Evolutionary conservation across 2,797 vertebrate genomes (phyloP), one percentile per base, ranked within the genome.

Genomic region (Erethizon dorsatum): DNA sequence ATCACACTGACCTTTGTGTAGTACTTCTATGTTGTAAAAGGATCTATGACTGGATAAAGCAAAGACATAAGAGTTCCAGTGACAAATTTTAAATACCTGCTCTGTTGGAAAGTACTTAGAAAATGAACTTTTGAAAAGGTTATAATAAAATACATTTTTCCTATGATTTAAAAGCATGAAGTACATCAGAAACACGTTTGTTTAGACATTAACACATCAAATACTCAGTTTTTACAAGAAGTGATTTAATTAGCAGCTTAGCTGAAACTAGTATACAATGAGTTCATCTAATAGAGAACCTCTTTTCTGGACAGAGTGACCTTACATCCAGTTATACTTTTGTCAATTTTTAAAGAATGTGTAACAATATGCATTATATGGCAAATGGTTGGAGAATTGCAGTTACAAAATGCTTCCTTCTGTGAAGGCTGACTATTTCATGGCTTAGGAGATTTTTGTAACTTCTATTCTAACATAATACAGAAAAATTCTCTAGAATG

Each of bases 381-480:
- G 33, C 31, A 95, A 90, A 93, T 79, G 4, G 65, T 33, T 94
- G 2, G 78, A 91, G 45, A 82, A 73, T 90, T 96, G 94, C 28
- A 80, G n/a, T 37, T 54, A 65, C 12, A 63, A 90, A 97, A 93
- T 73, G 26, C 1, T 96, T 22, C 13, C 86, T 11, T 2, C 52
- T 83, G 14, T 52, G 31, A 59, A 71, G 13, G 4, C 75, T 75
- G 47, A 92, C 61, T 96, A 63, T 85, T 97, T 98, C 96, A 93
- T 85, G 50, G 88, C 5, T 75, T 98, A 78, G 12, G 41, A 97
- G 63, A 97, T 97, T 96, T 87, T 59, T 90, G 50, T 77, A 97
- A 50, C 41, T 57, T 97, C 6, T 94, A 31, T 59, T 85, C 79
- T 20, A 41, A 88, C 37, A 52, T 65, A 95, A 80, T 78, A 89